Evolutionary conservation across 2,797 vertebrate species (phyloP).

Genomic region (Esox masquinongy): DNA sequence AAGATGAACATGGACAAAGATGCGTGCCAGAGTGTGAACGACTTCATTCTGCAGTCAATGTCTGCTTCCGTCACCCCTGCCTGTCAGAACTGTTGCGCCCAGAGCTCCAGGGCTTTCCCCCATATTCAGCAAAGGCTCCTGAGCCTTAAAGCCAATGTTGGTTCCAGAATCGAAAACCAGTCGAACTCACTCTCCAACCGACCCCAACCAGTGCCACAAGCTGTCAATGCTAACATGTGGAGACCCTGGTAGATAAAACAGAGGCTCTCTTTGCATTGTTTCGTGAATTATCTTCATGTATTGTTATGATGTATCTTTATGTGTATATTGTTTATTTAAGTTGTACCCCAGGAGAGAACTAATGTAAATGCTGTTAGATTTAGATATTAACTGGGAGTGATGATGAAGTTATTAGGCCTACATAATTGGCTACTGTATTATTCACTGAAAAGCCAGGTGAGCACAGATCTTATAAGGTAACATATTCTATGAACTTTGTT

Average conservation of each 20-base stretch:
- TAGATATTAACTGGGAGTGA: constrained; percentile 26
- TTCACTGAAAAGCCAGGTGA: constrained; percentile 36
- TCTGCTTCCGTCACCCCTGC: constrained; percentile 43
- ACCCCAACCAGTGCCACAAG: constrained; percentile 10
- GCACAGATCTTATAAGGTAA: constrained; percentile 65
- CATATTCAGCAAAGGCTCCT: constrained; percentile 66
- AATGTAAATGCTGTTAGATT: constrained; percentile 8
- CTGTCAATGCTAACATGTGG: constrained; percentile 41
- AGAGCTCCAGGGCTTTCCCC: constrained; percentile 49
- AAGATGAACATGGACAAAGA: constrained; percentile 70
- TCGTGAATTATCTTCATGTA: constrained; percentile 12
- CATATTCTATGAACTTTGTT: constrained; percentile 58
- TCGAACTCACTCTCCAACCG: constrained; percentile 5
- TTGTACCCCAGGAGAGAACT: constrained; percentile 12
- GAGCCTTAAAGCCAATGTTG: constrained; percentile 50
- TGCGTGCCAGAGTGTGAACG: constrained; percentile 66
- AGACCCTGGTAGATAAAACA: constrained; percentile 55
- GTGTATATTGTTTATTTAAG: constrained; percentile 37
- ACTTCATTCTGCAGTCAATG: constrained; percentile 71
- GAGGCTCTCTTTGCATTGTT: constrained; percentile 5
- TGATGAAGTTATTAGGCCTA: constrained; percentile 33
- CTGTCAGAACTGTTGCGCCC: constrained; percentile 69
- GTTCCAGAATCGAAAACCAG: constrained; percentile 22
- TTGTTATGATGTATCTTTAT: neutral
- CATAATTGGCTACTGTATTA: constrained; percentile 46